These are phyloP conservation scores for Danio aesculapii DNA, from an alignment of 2,797 vertebrate species.

Conservation along the genomic window DNA sequence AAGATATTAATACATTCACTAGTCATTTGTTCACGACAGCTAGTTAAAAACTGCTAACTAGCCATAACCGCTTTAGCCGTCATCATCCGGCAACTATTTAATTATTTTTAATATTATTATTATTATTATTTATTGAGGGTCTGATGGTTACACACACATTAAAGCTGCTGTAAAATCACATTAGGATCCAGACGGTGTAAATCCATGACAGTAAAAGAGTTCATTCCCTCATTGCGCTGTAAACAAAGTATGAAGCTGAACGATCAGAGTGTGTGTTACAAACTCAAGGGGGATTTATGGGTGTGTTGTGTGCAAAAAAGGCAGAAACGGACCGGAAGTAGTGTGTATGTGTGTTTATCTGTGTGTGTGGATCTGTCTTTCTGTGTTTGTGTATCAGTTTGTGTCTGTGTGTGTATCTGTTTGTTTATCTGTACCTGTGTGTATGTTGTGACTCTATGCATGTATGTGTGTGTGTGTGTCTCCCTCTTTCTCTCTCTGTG, in stretches of 20 bases:
- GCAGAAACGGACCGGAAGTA: no score
- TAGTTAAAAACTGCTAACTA: not conserved
- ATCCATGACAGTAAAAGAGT: not conserved
- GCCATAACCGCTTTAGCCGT: not conserved
- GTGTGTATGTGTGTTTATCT: not conserved
- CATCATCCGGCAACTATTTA: not conserved
- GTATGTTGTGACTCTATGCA: no score
- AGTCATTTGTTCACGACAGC: not conserved
- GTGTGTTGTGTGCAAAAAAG: not conserved
- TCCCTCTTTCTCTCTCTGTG: no score
- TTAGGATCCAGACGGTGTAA: not conserved
- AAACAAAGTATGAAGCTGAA: not conserved
- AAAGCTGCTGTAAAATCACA: not conserved
- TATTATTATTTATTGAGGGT: not conserved
- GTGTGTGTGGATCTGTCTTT: not conserved
- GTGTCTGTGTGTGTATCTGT: no score
- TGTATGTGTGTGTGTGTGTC: no score
- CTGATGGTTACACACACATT: not conserved
- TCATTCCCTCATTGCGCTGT: not conserved
- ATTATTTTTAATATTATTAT: no score
- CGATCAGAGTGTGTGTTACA: not conserved
- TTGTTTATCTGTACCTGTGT: no score
- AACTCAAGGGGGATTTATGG: not conserved
- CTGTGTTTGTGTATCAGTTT: no score
- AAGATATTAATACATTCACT: not conserved